Base-by-base conservation (phyloP, 2,888 invertebrate genomes). In the Gisinianus flammeolus region DNA sequence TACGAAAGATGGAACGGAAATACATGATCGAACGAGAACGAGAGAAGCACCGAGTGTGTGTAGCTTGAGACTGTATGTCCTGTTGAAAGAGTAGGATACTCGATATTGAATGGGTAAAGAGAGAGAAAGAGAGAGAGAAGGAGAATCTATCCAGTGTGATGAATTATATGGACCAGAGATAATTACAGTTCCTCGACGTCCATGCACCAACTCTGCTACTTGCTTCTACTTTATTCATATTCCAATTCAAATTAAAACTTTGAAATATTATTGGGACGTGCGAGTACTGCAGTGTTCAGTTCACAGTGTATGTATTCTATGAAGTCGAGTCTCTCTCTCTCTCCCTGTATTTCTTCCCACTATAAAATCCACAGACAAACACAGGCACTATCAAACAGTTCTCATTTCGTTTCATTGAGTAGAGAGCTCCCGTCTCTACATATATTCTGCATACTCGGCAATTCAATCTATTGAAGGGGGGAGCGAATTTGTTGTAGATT, bases 81-180 rank as follows among this genome's bases (percentile, higher is more conserved):
- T 44, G 44, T 44, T 58, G 58, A 24, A 24, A 58, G 58, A 58
- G 58, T 24, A 3, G 22, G 22, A 58, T 26, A 69, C 69, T 69
- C 44, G 69, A 69, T 69, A 69, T 44, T 69, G 28, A 69, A 69
- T 69, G 44, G 52, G 26, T 69, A 24, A n/a, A n/a, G n/a, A n/a
- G n/a, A n/a, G n/a, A n/a, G n/a, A n/a, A n/a, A 31, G n/a, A 26
- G 30, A 31, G n/a, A 67, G 28, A 31, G 67, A 35, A 69, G 22
- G 44, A 52, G 44, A 44, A 44, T 69, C 30, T 31, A 33, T 31
- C 33, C 31, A 22, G 31, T 31, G 12, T 69, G 69, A 44, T 69
- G 69, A 52, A 44, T 69, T 69, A 69, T 44, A 69, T 69, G 69
- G 69, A 44, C 69, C 69, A 69, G 69, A 69, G 44, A 69, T 69